These are phyloP conservation scores for Willisornis vidua DNA, from an alignment of 2,113 vertebrate genomes.

Conservation along the genomic window DNA sequence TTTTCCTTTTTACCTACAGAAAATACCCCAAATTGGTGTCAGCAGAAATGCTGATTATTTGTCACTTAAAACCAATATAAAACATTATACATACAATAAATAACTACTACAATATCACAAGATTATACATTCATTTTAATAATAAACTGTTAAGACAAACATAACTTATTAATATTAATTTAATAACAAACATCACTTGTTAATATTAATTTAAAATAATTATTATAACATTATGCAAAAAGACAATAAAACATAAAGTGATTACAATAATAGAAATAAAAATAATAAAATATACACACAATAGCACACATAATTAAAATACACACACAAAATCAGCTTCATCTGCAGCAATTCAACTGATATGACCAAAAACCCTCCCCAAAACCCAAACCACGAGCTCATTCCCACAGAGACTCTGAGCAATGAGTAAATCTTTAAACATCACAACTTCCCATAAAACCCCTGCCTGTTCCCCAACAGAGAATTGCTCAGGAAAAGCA, in stretches of 20 bases:
- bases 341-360: not conserved
- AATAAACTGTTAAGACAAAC: not conserved
- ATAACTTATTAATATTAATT: not conserved
- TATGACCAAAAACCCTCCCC: not conserved
- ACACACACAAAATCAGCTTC: fast-evolving
- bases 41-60: not conserved
- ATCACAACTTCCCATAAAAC: not conserved
- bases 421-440: not conserved
- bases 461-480: not conserved
- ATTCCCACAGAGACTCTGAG: not conserved
- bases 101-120: not conserved
- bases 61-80: not conserved
- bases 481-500: not conserved
- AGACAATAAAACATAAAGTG: not conserved
- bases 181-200: not conserved
- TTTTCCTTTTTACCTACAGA: slow-evolving; percentile 59
- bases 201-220: too few species aligned
- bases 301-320: not conserved
- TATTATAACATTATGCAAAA: not conserved
- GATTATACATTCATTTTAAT: not conserved
- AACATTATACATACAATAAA: not conserved
- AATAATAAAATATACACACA: not conserved
- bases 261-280: not conserved
- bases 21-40: not conserved
- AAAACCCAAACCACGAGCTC: fast-evolving